Conservation (phyloP, 2,888 invertebrate genomes). For the Ischnura elegans region DNA sequence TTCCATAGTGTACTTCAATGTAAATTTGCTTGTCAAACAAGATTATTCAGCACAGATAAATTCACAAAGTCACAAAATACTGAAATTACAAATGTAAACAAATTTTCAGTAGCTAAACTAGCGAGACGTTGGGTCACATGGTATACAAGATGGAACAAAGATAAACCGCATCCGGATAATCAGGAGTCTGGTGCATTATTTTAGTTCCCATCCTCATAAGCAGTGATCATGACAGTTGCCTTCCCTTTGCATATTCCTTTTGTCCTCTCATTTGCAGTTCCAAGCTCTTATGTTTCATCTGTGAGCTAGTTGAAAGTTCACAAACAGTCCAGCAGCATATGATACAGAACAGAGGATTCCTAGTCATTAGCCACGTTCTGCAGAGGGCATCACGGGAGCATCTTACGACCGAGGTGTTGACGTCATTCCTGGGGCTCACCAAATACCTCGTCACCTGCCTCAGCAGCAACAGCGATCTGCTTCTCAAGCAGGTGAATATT, state of each 20-base stretch:
- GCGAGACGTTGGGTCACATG: no score
- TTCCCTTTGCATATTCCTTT: neutral
- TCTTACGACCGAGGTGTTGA: slow-evolving; percentile 94
- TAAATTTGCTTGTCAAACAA: no score
- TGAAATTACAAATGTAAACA: no score
- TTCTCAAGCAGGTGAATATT: slow-evolving; percentile 90
- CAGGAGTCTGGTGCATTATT: no score
- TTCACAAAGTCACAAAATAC: no score
- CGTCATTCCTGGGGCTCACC: slow-evolving; percentile 93
- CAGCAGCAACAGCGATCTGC: slow-evolving; percentile 94
- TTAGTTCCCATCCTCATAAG: no score
- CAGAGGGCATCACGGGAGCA: slow-evolving; percentile 96
- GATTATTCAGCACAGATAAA: no score
- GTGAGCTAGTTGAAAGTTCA: slow-evolving; percentile 97
- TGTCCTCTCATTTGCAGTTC: slow-evolving; percentile 83
- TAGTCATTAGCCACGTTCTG: slow-evolving; percentile 98
- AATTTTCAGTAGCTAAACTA: no score
- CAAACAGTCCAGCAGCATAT: slow-evolving; percentile 99
- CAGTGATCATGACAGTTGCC: no score
- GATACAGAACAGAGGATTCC: slow-evolving; percentile 98
- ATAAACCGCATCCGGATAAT: no score
- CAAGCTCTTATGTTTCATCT: slow-evolving; percentile 97
- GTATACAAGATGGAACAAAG: no score
- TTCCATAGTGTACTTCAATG: no score
- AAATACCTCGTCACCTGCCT: slow-evolving; percentile 96